Evolutionary conservation across 92 coral and sea anemone genomes (phyloP).

Genomic region (Meandrina meandrites): DNA sequence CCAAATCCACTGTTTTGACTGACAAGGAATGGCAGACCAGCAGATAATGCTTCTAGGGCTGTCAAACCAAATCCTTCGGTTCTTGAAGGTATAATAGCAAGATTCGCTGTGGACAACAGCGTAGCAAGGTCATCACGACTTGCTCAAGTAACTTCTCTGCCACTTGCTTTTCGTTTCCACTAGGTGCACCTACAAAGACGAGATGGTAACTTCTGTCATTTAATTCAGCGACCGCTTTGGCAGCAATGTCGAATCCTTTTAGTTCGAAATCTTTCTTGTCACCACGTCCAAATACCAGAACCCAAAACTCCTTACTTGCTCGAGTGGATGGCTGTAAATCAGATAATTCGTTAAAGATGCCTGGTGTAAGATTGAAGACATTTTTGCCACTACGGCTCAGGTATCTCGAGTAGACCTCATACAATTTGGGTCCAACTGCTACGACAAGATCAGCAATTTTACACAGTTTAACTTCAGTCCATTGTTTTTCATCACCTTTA

Average conservation of each 20-base stretch:
- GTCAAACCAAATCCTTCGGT: conserved; percentile 30
- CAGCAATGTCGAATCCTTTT: conserved; percentile 39
- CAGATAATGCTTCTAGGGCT: conserved; percentile 29
- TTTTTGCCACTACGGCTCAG: neutral
- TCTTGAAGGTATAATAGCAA: conserved; percentile 22
- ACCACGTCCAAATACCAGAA: conserved; percentile 35
- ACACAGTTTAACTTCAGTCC: conserved; percentile 16
- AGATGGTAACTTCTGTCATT: conserved; percentile 6
- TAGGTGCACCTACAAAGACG: conserved; percentile 18
- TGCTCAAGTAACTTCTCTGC: neutral
- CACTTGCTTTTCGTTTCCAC: conserved; percentile 6
- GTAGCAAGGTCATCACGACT: neutral
- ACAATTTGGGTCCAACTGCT: conserved; percentile 31
- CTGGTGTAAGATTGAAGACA: conserved; percentile 17
- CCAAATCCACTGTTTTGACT: conserved; percentile 21
- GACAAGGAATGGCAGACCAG: conserved; percentile 27
- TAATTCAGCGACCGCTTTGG: conserved; percentile 17
- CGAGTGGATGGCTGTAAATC: neutral
- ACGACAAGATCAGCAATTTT: conserved; percentile 37
- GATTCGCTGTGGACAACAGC: neutral
- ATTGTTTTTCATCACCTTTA: conserved; percentile 6
- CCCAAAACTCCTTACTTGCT: neutral
- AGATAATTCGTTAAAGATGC: conserved; percentile 10
- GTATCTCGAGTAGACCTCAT: neutral
- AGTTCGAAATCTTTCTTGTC: conserved; percentile 23